Conservation (phyloP, 2,888 invertebrate species). For the Rhimphoctona megacephalus region DNA sequence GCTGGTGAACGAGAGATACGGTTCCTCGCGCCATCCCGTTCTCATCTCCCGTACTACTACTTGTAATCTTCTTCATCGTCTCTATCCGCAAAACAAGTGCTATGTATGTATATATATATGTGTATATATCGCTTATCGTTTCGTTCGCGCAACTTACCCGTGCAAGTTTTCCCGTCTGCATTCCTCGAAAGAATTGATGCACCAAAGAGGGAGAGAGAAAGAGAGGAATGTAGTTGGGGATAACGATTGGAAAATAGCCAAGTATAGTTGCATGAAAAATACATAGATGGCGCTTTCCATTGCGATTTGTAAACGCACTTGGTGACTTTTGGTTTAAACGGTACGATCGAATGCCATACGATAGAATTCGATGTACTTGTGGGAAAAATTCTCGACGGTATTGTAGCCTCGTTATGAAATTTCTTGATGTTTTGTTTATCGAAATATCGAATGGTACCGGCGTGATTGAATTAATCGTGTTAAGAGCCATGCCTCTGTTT, state of each 20-base stretch:
- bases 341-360: not conserved
- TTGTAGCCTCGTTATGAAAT: not conserved
- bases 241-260: conserved; percentile 39
- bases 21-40: conserved; percentile 49
- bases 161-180: conserved; percentile 50
- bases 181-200: conserved; percentile 61
- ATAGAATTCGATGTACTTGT: not conserved
- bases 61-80: conserved; percentile 36
- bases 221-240: not conserved
- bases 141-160: conserved; percentile 35
- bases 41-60: conserved; percentile 11
- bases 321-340: not conserved
- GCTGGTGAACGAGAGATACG: conserved; percentile 21
- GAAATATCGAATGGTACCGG: not conserved
- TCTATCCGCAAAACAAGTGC: conserved; percentile 60
- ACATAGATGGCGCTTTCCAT: not conserved
- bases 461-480: not conserved
- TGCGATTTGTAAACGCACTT: not conserved
- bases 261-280: conserved; percentile 1
- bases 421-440: not conserved
- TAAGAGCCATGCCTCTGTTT: not conserved
- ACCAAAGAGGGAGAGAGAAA: not conserved
- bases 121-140: conserved; percentile 31
- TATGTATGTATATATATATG: not conserved
- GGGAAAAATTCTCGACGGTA: not conserved